phyloP scores from a whole-genome alignment of 2,113 vertebrate species.

The Phainopepla nitens region DNA sequence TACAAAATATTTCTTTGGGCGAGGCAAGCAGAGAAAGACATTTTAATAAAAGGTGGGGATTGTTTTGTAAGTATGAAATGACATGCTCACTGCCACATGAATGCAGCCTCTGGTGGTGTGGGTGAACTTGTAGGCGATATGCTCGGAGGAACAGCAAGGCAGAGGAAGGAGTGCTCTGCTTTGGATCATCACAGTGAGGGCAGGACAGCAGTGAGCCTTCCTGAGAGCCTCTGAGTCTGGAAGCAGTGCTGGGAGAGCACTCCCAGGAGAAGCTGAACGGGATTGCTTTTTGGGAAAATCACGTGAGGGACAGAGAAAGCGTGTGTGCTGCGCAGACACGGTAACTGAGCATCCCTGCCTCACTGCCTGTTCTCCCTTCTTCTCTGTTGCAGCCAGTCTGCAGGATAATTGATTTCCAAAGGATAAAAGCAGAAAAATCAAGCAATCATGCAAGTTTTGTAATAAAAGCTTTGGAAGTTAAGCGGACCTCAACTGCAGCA shows the following conservation, averaged over 20 bases:
- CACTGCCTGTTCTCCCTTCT: background rate
- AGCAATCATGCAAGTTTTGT: background rate
- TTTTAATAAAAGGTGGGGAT: background rate
- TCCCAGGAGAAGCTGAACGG: background rate
- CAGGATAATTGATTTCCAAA: background rate
- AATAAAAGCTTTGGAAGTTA: background rate
- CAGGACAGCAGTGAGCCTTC: background rate
- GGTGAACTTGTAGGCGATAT: background rate
- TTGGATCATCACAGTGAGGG: background rate
- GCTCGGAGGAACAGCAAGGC: background rate
- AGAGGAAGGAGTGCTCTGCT: background rate
- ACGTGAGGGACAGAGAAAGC: background rate
- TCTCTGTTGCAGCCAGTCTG: background rate
- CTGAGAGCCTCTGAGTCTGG: background rate
- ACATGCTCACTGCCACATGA: background rate
- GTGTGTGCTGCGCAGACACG: background rate
- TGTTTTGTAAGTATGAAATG: background rate
- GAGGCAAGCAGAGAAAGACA: background rate
- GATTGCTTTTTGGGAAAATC: background rate
- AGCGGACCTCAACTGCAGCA: background rate
- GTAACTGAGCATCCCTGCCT: background rate
- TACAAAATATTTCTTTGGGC: background rate
- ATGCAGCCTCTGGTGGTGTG: background rate
- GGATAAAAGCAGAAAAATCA: background rate
- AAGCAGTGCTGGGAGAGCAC: background rate